Base-by-base conservation (phyloP, 2,797 vertebrate species). In the Huso huso region DNA sequence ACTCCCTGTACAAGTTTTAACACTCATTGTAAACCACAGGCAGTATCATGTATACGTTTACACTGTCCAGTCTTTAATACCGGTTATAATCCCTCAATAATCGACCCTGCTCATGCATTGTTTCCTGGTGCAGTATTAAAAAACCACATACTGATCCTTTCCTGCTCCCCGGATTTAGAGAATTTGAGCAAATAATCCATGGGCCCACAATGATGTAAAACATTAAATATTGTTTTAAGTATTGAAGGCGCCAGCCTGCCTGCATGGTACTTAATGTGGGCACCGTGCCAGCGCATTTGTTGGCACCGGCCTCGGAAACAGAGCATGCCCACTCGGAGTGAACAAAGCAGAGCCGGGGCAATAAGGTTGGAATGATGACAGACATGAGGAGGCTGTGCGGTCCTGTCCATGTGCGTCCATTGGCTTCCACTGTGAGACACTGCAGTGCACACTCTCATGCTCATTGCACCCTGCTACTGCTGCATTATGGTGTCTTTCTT, bases 341-440 rank as follows among this genome's bases (percentile, higher is more conserved):
- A 81, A 78, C 84, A 87, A 84, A 88, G 82, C 75, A 74, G 64
- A 69, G 74, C 62, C 67, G 13, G 70, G 76, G 79, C 82, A 79
- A 90, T 84, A 84, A 80, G 85, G 84, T 84, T 68, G 6, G 58
- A 67, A 83, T 3, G 92, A 91, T 94, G 93, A 95, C 88, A 93
- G 94, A 95, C 82, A 79, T 71, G 76, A 79, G 77, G 76, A 73
- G 75, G 83, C 91, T 95, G 93, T 76, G 73, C 66, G 69, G 69
- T 52, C 63, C 66, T 48, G 50, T 8, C 55, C 72, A 66, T 68
- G 57, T 61, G 63, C 68, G 53, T 37, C 23, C 55, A 37, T 37
- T 37, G 23, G 23, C 23, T 37, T 37, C 23, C 23, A 37, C 23
- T 1, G 23, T 4, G 23, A 37, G 23, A 37, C 23, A 37, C 23